Evolutionary conservation across 2,797 vertebrate genomes (phyloP).

Genomic region (Capromys pilorides): DNA sequence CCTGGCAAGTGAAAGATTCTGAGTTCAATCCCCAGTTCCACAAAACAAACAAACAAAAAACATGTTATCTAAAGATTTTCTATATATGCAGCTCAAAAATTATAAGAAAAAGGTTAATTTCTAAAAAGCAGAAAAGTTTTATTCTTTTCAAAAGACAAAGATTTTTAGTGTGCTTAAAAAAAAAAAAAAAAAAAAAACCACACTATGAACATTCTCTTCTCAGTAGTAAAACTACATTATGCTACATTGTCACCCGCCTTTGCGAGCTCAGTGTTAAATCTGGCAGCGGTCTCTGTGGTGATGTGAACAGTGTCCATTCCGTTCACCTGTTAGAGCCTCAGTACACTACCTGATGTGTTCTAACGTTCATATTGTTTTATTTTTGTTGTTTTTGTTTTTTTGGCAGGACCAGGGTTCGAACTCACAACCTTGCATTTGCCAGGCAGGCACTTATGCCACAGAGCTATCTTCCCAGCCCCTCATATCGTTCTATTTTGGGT

Average conservation of each 20-base stretch:
- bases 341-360: not conserved
- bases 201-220: not conserved
- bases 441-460: too few relatives aligned
- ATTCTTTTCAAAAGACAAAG: slow-evolving; percentile 33
- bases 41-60: too few relatives aligned
- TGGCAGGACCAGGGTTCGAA: too few relatives aligned
- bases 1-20: too few relatives aligned
- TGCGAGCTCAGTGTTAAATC: not conserved
- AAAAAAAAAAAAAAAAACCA: too few relatives aligned
- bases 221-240: not conserved
- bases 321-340: not conserved
- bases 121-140: slow-evolving; percentile 3
- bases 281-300: not conserved
- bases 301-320: not conserved
- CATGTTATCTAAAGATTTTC: not conserved
- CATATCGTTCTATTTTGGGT: slow-evolving; percentile 31
- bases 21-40: too few relatives aligned
- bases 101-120: slow-evolving; percentile 4
- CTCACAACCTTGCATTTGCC: too few relatives aligned
- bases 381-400: too few relatives aligned
- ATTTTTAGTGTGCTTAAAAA: slow-evolving; percentile 10
- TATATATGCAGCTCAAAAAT: not conserved
- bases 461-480: too few relatives aligned
- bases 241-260: not conserved
- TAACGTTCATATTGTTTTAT: not conserved